phyloP scores from a whole-genome alignment of 1,140 invertebrate genomes.

The Nasonia giraulti region DNA sequence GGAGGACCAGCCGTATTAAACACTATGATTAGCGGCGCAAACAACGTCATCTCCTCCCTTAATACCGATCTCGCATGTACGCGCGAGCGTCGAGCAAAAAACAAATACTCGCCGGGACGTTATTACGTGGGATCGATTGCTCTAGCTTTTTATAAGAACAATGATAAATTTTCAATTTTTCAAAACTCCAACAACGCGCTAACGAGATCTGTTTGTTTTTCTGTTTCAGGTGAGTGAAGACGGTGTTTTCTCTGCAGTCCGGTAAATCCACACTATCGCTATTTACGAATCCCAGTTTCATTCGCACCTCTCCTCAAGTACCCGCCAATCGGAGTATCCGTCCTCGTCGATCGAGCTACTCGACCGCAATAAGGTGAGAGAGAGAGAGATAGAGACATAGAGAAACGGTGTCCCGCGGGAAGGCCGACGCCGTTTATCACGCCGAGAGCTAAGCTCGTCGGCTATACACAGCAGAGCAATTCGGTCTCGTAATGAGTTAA shows the following conservation, averaged over 20 bases:
- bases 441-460: neutral
- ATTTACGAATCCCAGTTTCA: neutral
- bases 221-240: conserved; percentile 22
- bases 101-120: neutral
- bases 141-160: no score
- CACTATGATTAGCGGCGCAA: neutral
- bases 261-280: neutral
- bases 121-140: neutral
- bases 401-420: neutral
- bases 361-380: neutral
- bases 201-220: neutral
- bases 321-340: neutral
- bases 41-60: neutral
- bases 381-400: neutral
- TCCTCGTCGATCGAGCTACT: neutral
- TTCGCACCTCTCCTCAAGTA: neutral
- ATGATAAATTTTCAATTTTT: no score
- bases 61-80: neutral
- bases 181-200: no score
- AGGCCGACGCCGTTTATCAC: neutral
- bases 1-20: neutral
- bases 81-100: neutral
- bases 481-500: conserved; percentile 41
- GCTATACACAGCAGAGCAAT: neutral
- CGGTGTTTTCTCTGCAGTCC: neutral